These are phyloP conservation scores for Gymnogyps californianus DNA, from an alignment of 2,113 vertebrate species.

Conservation along the genomic window DNA sequence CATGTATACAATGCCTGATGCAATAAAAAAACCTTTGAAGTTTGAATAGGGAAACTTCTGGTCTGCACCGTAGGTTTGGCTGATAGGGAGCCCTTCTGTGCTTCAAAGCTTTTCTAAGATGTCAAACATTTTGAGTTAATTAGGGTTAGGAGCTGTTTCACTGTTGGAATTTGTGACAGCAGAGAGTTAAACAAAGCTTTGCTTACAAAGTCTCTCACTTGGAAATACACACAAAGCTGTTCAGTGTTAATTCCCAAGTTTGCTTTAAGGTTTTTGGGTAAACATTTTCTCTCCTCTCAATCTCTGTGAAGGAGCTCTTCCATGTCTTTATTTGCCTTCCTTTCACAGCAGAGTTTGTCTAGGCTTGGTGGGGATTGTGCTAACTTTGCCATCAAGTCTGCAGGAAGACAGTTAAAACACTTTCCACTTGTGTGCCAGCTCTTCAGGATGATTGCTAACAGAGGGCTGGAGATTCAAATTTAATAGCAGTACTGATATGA, in stretches of 20 bases:
- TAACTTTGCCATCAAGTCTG: background rate
- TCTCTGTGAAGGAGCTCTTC: background rate
- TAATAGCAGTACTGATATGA: background rate
- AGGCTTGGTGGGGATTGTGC: background rate
- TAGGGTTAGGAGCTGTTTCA: constrained; percentile 22
- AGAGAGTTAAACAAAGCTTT: constrained; percentile 51
- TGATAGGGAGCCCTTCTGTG: background rate
- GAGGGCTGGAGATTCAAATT: background rate
- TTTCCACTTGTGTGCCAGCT: background rate
- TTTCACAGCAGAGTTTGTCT: constrained; percentile 25
- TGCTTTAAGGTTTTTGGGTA: background rate
- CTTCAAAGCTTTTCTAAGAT: constrained; percentile 1
- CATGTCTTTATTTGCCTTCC: constrained; percentile 33
- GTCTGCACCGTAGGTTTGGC: background rate
- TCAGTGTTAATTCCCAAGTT: constrained; percentile 21
- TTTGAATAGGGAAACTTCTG: background rate
- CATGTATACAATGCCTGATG: background rate
- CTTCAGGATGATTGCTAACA: background rate
- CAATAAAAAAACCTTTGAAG: background rate
- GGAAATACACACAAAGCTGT: constrained; percentile 4
- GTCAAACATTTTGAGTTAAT: constrained; percentile 52
- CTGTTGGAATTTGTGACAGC: background rate
- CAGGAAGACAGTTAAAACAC: background rate
- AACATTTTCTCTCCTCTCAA: background rate
- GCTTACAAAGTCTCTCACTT: constrained; percentile 18